Base-by-base conservation (phyloP, 2,113 vertebrate species). In the Leucopsar rothschildi region DNA sequence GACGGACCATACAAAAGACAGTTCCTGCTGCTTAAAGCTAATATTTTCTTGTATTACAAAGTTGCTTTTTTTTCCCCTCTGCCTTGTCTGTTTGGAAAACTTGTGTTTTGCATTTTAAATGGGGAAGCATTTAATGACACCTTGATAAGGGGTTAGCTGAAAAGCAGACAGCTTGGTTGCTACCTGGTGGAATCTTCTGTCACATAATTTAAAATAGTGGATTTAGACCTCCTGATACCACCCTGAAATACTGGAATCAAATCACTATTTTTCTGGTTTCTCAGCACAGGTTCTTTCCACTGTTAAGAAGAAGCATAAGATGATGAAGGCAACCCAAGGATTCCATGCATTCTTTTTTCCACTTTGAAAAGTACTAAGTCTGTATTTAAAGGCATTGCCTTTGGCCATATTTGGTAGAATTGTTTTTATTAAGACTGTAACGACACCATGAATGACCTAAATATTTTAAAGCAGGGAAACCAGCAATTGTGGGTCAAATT, bases 341-440 rank as follows among this genome's bases (percentile, higher is more conserved):
- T 19, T 29, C 42, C 20, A 45, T 5, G 15, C 0, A 0, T n/a
- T n/a, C 35, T 9, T 11, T 28, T 60, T 78, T 49, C 56, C 12
- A 53, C 33, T 73, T 83, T 77, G 82, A 81, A 73, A 39, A 86
- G 29, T 27, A 73, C 33, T 86, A 65, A 50, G 11, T 44, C 57
- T 64, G 55, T 63, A 47, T 83, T 83, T 93, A 70, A 79, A 83
- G 79, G 39, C 47, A 86, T 35, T 86, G 71, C 60, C 88, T 81
- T 68, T 7, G 5, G 82, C 64, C 29, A 63, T 69, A 88, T 88
- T 66, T 29, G 52, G 42, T 33, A 81, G 68, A 66, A 39, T 24
- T 77, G 25, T 31, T 91, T 95, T 95, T 85, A 90, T 84, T 65
- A 50, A 79, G 65, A 44, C 14, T 61, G 8, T 29, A 61, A 42